Base-by-base conservation (phyloP, 2,113 vertebrate species). In the Perca schrenkii region DNA sequence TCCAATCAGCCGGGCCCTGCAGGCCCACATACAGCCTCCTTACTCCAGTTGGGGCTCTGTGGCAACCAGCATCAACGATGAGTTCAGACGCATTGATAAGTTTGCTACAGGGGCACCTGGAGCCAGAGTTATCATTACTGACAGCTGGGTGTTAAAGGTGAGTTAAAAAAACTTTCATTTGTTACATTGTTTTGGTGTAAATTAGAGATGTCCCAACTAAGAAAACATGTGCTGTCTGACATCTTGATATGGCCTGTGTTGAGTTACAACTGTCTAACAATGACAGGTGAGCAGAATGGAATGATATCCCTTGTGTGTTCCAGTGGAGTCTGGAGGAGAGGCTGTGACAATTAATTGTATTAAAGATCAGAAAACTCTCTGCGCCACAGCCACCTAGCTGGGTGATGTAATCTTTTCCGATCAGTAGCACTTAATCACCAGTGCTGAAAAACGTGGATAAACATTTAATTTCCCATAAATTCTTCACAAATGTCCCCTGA, bases 71-170 rank as follows among this genome's bases (percentile, higher is more conserved):
- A 89, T 99, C 93, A 97, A 99, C 88, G 96, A 86, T 0, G 98
- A 99, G 90, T 99, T 99, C 82, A 95, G 97, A 16, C 95, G 96
- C 71, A 97, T 99, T 0, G 98, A 99, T 79, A 99, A 99, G 91
- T 99, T 99, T 80, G 96, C 97, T 4, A 96, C 97, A 0, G 98
- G 98, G 8, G 95, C 94, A 0, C 95, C 96, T 0, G 97, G 96
- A 40, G 97, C 97, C 0, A 92, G 97, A 25, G 96, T 98, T 25
- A 96, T 99, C 0, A 95, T 99, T 16, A 99, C 98, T 0, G 97
- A 99, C 93, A 97, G 95, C 0, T 99, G 98, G 98, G 96, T 99
- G 73, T 94, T 94, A 40, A 94, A 93, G 87, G 93, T 90, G 70
- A 77, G 72, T 28, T 31, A 52, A 8, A 25, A 40, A 3, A 34